phyloP scores from a whole-genome alignment of 2,113 vertebrate species.

The Corythornis cristatus region DNA sequence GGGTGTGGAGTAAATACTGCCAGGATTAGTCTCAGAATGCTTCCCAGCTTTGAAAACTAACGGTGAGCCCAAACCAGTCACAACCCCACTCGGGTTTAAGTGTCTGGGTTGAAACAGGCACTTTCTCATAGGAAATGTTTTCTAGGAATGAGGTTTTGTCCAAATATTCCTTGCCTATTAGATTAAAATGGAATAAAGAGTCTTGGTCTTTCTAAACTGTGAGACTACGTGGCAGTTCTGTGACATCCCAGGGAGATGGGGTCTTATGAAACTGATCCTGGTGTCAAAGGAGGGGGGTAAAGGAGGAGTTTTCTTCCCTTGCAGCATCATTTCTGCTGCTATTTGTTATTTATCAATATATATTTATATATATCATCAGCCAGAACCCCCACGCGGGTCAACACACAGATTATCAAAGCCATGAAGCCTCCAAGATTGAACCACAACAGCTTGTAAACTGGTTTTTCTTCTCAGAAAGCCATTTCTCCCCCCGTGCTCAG shows the following conservation, averaged over 20 bases:
- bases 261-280: too few relatives aligned
- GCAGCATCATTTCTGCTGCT: background rate
- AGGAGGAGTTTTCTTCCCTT: background rate
- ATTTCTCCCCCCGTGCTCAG: rapidly evolving
- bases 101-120: background rate
- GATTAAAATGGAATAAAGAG: background rate
- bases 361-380: too few relatives aligned
- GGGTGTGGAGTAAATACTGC: background rate
- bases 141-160: background rate
- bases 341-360: too few relatives aligned
- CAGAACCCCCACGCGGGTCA: rapidly evolving
- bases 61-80: background rate
- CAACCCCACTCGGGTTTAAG: background rate
- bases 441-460: rapidly evolving
- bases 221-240: background rate
- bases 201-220: background rate
- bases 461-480: background rate
- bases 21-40: slow-evolving; percentile 9
- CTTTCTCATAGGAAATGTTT: background rate
- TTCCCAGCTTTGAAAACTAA: background rate
- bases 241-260: rapidly evolving
- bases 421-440: background rate
- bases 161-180: background rate
- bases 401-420: rapidly evolving
- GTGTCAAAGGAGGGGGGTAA: background rate